phyloP scores from a whole-genome alignment of 2,113 vertebrate species.

The Blennius ocellaris region DNA sequence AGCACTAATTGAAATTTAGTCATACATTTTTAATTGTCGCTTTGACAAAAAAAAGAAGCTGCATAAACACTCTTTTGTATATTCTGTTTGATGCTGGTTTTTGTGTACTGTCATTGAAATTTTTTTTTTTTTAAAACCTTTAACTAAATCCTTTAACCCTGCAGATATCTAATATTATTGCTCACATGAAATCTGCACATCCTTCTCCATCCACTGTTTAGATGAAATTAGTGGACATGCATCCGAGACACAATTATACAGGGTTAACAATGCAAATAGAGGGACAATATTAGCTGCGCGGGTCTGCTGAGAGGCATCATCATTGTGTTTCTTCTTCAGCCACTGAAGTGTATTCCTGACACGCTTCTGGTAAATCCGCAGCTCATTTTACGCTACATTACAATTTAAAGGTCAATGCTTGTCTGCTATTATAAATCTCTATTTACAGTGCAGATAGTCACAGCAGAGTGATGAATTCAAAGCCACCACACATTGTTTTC shows the following conservation, averaged over 20 bases:
- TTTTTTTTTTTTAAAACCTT: too few species aligned
- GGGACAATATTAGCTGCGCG: conserved; percentile 21
- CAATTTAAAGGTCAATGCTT: conserved; percentile 65
- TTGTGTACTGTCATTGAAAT: too few species aligned
- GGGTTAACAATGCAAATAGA: conserved; percentile 17
- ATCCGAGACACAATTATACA: conserved; percentile 22
- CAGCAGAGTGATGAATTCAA: conserved; percentile 30
- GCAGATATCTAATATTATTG: background rate
- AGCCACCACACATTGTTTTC: conserved; percentile 23
- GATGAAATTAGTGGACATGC: background rate
- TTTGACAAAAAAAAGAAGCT: too few species aligned
- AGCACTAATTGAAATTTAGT: too few species aligned
- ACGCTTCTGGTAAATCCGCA: conserved; percentile 53
- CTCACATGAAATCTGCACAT: background rate
- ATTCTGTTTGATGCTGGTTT: too few species aligned
- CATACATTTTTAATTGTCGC: too few species aligned
- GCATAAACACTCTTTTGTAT: too few species aligned
- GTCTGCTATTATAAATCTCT: conserved; percentile 32
- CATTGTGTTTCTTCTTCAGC: conserved; percentile 40
- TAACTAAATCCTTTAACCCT: background rate
- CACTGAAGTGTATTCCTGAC: conserved; percentile 38
- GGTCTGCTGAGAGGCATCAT: conserved; percentile 30
- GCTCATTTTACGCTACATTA: conserved; percentile 68
- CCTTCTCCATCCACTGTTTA: background rate
- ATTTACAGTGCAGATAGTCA: conserved; percentile 27